A percentile compares a stretch with the other conserved stretches of the same genome.
Evolutionary conservation across 1,140 invertebrate species (phyloP).

Genomic region (Argopecten irradians): DNA sequence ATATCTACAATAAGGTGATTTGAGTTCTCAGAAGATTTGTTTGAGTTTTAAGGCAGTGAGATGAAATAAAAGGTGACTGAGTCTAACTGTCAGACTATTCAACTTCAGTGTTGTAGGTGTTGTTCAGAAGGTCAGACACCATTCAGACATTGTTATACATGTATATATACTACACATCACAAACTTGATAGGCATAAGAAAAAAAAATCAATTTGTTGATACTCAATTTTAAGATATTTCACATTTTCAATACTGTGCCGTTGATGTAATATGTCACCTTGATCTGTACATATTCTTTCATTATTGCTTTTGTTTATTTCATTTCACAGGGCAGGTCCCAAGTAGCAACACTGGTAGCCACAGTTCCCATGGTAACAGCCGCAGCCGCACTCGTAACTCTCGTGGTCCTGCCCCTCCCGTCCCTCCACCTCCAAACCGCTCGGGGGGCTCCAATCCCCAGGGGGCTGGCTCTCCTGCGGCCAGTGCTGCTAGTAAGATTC

Average conservation of each 20-base stretch:
- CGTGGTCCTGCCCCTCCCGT: conserved; percentile 45
- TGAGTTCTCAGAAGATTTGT: not conserved
- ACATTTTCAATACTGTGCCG: not conserved
- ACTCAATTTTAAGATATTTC: conserved; percentile 33
- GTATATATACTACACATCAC: too few species aligned
- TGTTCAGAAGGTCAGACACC: too few species aligned
- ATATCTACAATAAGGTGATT: not conserved
- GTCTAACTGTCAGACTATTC: not conserved
- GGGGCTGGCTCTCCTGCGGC: not conserved
- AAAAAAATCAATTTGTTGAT: too few species aligned
- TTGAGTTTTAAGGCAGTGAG: not conserved
- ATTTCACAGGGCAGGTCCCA: conserved; percentile 26
- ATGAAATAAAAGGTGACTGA: not conserved
- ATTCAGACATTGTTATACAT: too few species aligned
- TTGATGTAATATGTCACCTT: not conserved
- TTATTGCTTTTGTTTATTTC: conserved; percentile 28
- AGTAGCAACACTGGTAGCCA: conserved; percentile 34
- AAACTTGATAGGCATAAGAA: too few species aligned
- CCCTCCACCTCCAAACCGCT: conserved; percentile 51
- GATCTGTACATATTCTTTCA: not conserved
- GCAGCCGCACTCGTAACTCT: conserved; percentile 24
- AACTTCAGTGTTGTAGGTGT: too few species aligned
- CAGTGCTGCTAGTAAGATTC: conserved; percentile 4
- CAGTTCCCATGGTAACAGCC: conserved; percentile 29
- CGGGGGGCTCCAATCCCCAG: not conserved